Conservation (phyloP, 2,113 vertebrate species). For the Gambusia holbrooki region DNA sequence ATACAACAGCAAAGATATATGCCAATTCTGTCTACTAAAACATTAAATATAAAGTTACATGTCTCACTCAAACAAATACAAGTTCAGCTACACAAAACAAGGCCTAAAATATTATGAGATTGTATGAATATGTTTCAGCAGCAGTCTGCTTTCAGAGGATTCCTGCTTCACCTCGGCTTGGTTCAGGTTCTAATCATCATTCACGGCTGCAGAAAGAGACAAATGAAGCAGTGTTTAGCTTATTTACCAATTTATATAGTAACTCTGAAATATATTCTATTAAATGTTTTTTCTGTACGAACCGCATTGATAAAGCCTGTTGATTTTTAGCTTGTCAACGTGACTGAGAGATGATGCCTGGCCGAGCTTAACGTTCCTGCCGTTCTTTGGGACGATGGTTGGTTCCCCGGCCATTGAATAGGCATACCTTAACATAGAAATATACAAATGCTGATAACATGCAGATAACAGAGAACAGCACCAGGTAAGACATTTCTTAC, state of each 20-base stretch:
- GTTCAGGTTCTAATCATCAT: conserved; percentile 45
- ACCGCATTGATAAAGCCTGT: conserved; percentile 79
- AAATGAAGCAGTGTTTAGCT: neutral
- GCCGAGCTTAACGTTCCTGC: conserved; percentile 68
- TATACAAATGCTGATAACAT: neutral
- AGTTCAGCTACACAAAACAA: conserved; percentile 22
- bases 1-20: neutral
- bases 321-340: conserved; percentile 80
- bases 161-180: conserved; percentile 11
- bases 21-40: neutral
- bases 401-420: conserved; percentile 79
- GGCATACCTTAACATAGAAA: conserved; percentile 68
- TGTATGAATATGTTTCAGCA: conserved; percentile 56
- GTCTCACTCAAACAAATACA: conserved; percentile 16
- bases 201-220: conserved; percentile 45
- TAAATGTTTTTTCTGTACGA: conserved; percentile 25
- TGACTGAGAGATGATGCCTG: conserved; percentile 71
- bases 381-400: conserved; percentile 75
- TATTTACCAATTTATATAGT: neutral
- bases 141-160: conserved; percentile 4
- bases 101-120: conserved; percentile 37
- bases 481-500: neutral
- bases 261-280: neutral
- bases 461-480: neutral
- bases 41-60: neutral